Conservation (phyloP, 2,797 vertebrate genomes). For the Galaxias olidus region DNA sequence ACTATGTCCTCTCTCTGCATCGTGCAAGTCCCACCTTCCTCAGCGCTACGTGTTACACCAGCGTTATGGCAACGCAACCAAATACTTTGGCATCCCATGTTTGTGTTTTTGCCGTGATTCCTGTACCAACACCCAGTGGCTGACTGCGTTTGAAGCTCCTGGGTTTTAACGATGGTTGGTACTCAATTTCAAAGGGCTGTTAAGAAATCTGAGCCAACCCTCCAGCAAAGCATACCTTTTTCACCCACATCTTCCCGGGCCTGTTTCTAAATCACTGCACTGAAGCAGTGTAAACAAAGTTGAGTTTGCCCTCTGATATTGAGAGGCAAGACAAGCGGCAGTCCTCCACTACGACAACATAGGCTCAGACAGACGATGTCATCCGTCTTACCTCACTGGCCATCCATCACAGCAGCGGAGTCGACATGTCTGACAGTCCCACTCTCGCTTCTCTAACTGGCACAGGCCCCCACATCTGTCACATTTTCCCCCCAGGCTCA, state of each 20-base stretch:
- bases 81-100: slow-evolving; percentile 27
- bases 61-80: slow-evolving; percentile 4
- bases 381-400: slow-evolving; percentile 79
- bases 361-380: slow-evolving; percentile 76
- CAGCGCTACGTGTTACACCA: not conserved
- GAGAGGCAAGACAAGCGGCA: slow-evolving; percentile 72
- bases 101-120: slow-evolving; percentile 48
- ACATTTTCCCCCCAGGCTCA: slow-evolving; percentile 65
- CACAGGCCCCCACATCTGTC: slow-evolving; percentile 65
- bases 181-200: slow-evolving; percentile 76
- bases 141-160: slow-evolving; percentile 48
- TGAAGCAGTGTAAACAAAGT: slow-evolving; percentile 79
- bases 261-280: slow-evolving; percentile 75
- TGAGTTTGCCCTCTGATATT: slow-evolving; percentile 79
- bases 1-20: not conserved
- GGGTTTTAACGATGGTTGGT: slow-evolving; percentile 53
- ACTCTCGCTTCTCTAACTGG: slow-evolving; percentile 74
- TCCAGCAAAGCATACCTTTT: slow-evolving; percentile 59
- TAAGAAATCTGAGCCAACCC: slow-evolving; percentile 73
- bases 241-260: slow-evolving; percentile 58
- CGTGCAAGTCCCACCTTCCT: not conserved
- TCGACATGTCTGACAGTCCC: slow-evolving; percentile 79
- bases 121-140: slow-evolving; percentile 40
- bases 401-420: slow-evolving; percentile 81
- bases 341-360: slow-evolving; percentile 71